These are phyloP conservation scores for Ellobium chinense DNA, from an alignment of 2,888 invertebrate genomes.

Conservation along the genomic window DNA sequence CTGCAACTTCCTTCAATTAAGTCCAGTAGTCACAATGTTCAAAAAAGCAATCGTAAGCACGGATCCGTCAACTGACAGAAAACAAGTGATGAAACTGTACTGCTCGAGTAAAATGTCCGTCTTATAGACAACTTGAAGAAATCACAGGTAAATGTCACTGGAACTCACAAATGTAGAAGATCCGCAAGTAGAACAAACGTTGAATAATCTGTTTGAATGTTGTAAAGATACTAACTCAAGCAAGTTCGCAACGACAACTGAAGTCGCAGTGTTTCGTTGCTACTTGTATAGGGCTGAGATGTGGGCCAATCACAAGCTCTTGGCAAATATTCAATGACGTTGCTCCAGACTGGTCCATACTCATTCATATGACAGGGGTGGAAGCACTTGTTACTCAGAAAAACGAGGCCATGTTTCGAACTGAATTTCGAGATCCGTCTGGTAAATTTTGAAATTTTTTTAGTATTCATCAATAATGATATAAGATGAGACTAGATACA, in stretches of 20 bases:
- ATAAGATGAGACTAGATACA: neutral
- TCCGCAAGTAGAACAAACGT: no score
- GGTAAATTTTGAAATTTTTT: neutral
- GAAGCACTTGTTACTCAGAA: neutral
- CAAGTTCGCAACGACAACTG: neutral
- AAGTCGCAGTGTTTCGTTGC: neutral
- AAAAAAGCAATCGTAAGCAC: neutral
- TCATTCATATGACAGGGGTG: constrained; percentile 11
- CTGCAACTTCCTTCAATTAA: no score
- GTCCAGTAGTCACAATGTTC: no score
- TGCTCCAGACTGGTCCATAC: neutral
- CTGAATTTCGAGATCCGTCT: neutral
- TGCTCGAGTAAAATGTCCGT: neutral
- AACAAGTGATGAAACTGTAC: neutral
- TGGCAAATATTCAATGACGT: constrained; percentile 45
- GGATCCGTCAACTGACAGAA: neutral
- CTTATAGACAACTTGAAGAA: neutral
- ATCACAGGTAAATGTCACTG: constrained; percentile 2
- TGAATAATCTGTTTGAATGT: no score
- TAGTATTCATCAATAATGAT: neutral
- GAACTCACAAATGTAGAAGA: no score
- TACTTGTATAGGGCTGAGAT: constrained; percentile 28
- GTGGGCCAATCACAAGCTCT: constrained; percentile 40
- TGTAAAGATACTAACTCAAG: no score
- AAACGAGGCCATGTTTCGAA: constrained; percentile 16